Base-by-base conservation (phyloP, 2,113 vertebrate genomes). In the Ancistrus triradiatus region DNA sequence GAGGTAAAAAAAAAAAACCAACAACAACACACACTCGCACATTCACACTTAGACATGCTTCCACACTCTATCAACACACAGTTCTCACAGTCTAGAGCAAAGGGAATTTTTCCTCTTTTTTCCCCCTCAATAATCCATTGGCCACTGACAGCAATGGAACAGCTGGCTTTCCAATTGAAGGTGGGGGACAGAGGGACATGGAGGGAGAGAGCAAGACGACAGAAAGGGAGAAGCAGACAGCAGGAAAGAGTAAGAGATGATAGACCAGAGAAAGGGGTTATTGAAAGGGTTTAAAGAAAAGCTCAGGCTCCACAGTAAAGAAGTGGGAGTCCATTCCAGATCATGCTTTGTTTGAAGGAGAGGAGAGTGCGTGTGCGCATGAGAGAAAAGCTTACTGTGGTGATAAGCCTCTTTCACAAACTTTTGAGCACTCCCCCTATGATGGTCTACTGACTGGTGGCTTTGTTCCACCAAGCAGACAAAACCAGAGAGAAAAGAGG, bases 351-450 rank as follows among this genome's bases (percentile, higher is more conserved):
- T 69, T 33, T 53, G 24, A 64, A 64, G 57, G 25, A 17, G 52
- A 15, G 46, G 14, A 11, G 52, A 18, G 63, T 42, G 73, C 72
- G 60, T 69, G 44, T 43, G 63, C n/a, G 27, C 46, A 24, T 61
- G 74, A 61, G 75, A 80, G 69, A 73, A 78, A 78, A 79, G 79
- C 66, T 80, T 78, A 83, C 78, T 80, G 69, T 78, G 78, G 42
- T 57, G 73, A 78, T 83, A 78, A 73, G 76, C 77, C 79, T 66
- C 71, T 81, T 87, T 86, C 75, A 85, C 58, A 72, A 68, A 42
- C 66, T 68, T 72, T 73, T 72, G 25, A 70, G 63, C 60, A 8
- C 61, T 76, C 72, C 77, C 74, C 67, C 70, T 79, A 67, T n/a
- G 51, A 82, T 72, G 75, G 63, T 77, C 74, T 74, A 31, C 64